Percentiles rank a stretch among this genome's conserved stretches.
Evolutionary conservation across 2,888 invertebrate genomes (phyloP).

Genomic region (Drymonia ruficornis): DNA sequence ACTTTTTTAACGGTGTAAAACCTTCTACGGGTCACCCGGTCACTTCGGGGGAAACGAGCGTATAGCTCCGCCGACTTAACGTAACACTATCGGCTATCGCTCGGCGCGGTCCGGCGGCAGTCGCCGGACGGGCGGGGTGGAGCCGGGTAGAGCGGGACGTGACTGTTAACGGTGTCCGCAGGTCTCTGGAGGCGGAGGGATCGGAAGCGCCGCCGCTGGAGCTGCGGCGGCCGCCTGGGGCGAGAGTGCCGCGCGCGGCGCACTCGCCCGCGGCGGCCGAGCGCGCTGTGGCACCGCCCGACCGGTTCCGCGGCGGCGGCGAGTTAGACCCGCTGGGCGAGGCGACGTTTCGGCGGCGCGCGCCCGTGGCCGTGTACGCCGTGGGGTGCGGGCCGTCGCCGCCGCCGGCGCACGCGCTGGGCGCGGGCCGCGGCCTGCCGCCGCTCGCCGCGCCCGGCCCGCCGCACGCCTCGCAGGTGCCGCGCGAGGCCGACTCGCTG

Average conservation of each 20-base stretch:
- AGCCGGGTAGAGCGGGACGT: too few relatives aligned
- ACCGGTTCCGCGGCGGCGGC: conserved; percentile 56
- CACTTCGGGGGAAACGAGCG: too few relatives aligned
- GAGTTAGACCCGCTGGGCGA: conserved; percentile 5
- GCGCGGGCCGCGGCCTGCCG: conserved; percentile 36
- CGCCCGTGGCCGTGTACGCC: conserved; percentile 45
- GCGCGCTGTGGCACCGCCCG: conserved; percentile 87
- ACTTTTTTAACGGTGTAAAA: too few relatives aligned
- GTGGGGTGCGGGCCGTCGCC: conserved; percentile 27
- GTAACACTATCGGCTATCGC: too few relatives aligned
- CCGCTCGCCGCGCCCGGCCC: conserved; percentile 80
- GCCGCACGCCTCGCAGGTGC: conserved; percentile 91
- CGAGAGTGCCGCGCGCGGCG: conserved; percentile 73
- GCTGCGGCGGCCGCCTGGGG: conserved; percentile 86
- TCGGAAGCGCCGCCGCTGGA: conserved; percentile 90
- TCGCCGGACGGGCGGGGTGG: too few relatives aligned
- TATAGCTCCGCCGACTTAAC: too few relatives aligned
- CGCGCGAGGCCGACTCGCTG: conserved; percentile 92
- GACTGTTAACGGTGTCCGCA: conserved; percentile 23
- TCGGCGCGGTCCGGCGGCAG: too few relatives aligned
- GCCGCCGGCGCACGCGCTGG: conserved; percentile 10
- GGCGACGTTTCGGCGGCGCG: conserved; percentile 21
- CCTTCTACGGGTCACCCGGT: too few relatives aligned
- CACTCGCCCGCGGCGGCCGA: conserved; percentile 85
- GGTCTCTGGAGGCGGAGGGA: conserved; percentile 85